These are phyloP conservation scores for Gasterosteus aculeatus DNA, from an alignment of 2,113 vertebrate species.

Conservation along the genomic window DNA sequence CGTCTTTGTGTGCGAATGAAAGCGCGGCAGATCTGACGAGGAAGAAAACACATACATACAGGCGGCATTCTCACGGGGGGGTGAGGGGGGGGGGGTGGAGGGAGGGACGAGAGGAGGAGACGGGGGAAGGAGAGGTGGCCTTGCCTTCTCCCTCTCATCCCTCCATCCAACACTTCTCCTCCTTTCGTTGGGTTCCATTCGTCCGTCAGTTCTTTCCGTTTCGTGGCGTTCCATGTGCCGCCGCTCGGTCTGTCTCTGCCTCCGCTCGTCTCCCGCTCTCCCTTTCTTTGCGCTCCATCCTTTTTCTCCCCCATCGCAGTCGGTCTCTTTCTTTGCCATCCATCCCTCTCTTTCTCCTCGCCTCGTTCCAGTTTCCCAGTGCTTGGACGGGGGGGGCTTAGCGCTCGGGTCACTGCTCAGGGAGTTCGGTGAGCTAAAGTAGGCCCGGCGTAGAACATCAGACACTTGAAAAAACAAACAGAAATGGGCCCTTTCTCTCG, in stretches of 20 bases:
- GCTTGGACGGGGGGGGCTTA: slow-evolving; percentile 53
- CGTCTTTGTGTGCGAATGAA: slow-evolving; percentile 75
- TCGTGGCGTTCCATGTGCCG: slow-evolving; percentile 68
- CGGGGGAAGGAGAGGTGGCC: slow-evolving; percentile 66
- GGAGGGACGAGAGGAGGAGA: slow-evolving; percentile 53
- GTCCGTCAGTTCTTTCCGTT: slow-evolving; percentile 74
- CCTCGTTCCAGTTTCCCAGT: slow-evolving; percentile 69
- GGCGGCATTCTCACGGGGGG: slow-evolving; percentile 62
- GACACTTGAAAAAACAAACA: slow-evolving; percentile 55
- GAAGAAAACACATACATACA: slow-evolving; percentile 62
- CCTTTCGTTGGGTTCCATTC: slow-evolving; percentile 79
- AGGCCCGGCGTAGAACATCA: slow-evolving; percentile 55
- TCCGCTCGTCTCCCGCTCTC: slow-evolving; percentile 60
- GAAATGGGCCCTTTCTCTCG: slow-evolving; percentile 64
- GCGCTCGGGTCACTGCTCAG: slow-evolving; percentile 72
- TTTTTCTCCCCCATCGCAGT: slow-evolving; percentile 61
- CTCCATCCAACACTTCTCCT: slow-evolving; percentile 76
- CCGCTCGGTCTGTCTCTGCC: slow-evolving; percentile 21
- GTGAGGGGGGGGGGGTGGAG: slow-evolving; percentile 50
- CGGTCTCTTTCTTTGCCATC: slow-evolving; percentile 72
- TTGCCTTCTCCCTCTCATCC: slow-evolving; percentile 74
- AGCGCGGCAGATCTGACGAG: slow-evolving; percentile 74
- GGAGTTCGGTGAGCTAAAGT: slow-evolving; percentile 73
- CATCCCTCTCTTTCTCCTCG: slow-evolving; percentile 67
- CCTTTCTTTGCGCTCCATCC: slow-evolving; percentile 78